Percentiles rank a stretch among this genome's conserved stretches.
Conservation (phyloP, 1,140 invertebrate genomes). For the Cydia strobilella region DNA sequence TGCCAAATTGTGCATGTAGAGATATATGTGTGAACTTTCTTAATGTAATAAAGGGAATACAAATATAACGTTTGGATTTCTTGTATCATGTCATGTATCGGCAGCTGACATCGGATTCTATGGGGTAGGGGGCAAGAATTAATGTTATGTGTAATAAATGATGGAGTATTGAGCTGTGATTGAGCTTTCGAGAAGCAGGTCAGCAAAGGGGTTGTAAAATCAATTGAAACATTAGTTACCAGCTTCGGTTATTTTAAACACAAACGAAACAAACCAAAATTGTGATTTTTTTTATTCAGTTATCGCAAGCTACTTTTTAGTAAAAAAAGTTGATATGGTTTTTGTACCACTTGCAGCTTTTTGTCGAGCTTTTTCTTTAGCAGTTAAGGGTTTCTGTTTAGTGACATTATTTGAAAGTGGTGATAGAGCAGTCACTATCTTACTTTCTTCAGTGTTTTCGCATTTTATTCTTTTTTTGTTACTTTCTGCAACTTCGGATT, state of each 20-base stretch:
- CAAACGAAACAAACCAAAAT: not conserved
- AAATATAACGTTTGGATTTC: not conserved
- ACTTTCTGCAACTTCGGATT: constrained; percentile 65
- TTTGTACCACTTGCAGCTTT: constrained; percentile 88
- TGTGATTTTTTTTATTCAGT: not conserved
- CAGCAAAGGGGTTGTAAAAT: too few species aligned
- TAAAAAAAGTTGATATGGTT: constrained; percentile 87
- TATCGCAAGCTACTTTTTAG: constrained; percentile 57
- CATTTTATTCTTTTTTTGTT: constrained; percentile 65
- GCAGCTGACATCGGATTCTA: too few species aligned
- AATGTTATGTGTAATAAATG: too few species aligned
- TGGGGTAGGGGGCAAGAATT: too few species aligned
- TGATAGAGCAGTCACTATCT: constrained; percentile 31
- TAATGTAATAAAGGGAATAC: not conserved
- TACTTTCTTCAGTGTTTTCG: constrained; percentile 43
- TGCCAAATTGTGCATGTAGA: constrained; percentile 51
- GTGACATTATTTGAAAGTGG: constrained; percentile 55
- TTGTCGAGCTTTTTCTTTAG: constrained; percentile 86
- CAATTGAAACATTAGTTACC: too few species aligned
- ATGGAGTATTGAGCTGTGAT: too few species aligned
- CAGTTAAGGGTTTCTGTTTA: constrained; percentile 60
- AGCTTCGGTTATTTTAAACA: not conserved
- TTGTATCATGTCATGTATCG: not conserved
- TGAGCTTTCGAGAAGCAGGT: too few species aligned
- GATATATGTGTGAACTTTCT: not conserved